phyloP scores from a whole-genome alignment of 2,797 vertebrate genomes.

The Brotula barbata region DNA sequence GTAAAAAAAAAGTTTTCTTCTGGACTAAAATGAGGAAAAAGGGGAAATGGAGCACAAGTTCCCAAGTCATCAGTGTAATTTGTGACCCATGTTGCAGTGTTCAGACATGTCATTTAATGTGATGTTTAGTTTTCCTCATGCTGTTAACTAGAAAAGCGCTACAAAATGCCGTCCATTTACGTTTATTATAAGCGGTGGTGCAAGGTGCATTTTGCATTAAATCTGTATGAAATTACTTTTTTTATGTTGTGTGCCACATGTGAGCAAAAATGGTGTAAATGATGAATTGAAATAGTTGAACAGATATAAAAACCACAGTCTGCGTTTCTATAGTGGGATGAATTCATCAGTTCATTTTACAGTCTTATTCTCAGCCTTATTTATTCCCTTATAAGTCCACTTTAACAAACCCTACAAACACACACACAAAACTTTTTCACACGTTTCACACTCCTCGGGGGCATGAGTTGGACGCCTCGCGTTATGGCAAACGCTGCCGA shows the following conservation, averaged over 20 bases:
- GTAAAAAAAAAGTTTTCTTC: constrained; percentile 17
- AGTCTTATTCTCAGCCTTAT: constrained; percentile 19
- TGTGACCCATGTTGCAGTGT: constrained; percentile 20
- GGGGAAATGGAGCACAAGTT: constrained; percentile 53
- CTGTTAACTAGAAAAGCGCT: too few species aligned
- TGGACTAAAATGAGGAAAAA: constrained; percentile 40
- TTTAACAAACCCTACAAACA: constrained; percentile 21
- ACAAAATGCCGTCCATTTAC: too few species aligned
- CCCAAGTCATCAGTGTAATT: constrained; percentile 16
- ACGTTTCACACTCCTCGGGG: constrained; percentile 26
- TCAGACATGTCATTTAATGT: too few species aligned
- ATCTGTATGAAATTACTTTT: too few species aligned
- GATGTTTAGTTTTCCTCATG: too few species aligned
- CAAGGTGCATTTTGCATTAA: too few species aligned
- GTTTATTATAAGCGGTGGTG: too few species aligned
- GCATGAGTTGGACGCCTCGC: constrained; percentile 38
- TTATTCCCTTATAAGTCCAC: constrained; percentile 56
- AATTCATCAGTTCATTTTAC: constrained; percentile 33
- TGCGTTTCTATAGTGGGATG: constrained; percentile 26
- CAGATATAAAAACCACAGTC: constrained; percentile 20
- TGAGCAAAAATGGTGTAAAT: constrained; percentile 1
- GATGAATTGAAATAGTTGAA: constrained; percentile 8
- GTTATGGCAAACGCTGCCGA: constrained; percentile 40
- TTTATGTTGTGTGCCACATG: too few species aligned
- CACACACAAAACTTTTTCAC: constrained; percentile 33